phyloP scores from a whole-genome alignment of 2,113 vertebrate species.

The Alouatta palliata region DNA sequence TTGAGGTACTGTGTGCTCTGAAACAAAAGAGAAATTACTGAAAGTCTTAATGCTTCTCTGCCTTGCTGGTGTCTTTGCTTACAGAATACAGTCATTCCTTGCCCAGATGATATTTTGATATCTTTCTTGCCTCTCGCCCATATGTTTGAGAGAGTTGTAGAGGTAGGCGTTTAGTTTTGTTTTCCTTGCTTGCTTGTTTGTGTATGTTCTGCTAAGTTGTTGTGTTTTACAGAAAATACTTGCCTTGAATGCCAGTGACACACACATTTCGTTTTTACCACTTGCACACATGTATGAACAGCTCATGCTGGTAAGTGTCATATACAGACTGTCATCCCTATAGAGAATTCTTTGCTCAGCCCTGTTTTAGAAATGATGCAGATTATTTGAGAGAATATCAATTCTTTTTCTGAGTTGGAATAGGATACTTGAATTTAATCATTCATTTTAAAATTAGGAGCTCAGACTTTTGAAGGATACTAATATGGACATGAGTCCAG shows the following conservation, averaged over 20 bases:
- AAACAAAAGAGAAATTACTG: background rate
- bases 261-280: constrained; percentile 86
- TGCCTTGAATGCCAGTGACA: constrained; percentile 77
- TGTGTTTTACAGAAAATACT: constrained; percentile 80
- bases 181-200: background rate
- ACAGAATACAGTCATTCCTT: constrained; percentile 84
- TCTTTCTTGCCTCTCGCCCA: constrained; percentile 98
- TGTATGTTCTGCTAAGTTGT: constrained; percentile 61
- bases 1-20: constrained; percentile 44
- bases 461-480: background rate
- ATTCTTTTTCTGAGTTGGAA: background rate
- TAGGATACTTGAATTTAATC: background rate
- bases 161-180: constrained; percentile 85
- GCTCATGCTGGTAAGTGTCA: constrained; percentile 83
- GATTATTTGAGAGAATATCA: background rate
- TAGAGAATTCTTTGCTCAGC: background rate
- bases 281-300: constrained; percentile 89
- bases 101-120: constrained; percentile 89
- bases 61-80: constrained; percentile 70
- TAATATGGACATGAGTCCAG: background rate
- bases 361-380: background rate
- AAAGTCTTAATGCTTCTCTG: constrained; percentile 46
- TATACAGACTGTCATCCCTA: accelerated
- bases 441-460: constrained; percentile 20
- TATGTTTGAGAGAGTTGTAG: constrained; percentile 97